Conservation (phyloP, 2,888 invertebrate species). For the Girardia tigrina region DNA sequence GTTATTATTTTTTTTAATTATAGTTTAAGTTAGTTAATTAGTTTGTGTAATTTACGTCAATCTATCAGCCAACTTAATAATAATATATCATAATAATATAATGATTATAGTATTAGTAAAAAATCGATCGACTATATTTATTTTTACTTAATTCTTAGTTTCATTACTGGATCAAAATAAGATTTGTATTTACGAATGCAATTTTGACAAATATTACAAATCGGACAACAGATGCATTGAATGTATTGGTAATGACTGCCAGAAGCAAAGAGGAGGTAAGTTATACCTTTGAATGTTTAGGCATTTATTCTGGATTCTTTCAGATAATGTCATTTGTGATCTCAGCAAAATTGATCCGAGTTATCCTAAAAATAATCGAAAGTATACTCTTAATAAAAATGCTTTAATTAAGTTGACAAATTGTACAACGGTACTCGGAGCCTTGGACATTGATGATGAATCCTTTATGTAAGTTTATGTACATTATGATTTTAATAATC, state of each 20-base stretch:
- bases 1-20: no score
- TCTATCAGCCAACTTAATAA: no score
- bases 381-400: background rate
- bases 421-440: background rate
- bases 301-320: background rate
- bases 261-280: background rate
- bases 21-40: no score
- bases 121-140: background rate
- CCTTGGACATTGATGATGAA: background rate
- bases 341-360: background rate
- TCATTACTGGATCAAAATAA: constrained; percentile 1
- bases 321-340: background rate
- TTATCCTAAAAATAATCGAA: constrained; percentile 3
- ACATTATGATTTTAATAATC: no score
- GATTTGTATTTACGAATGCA: constrained; percentile 2
- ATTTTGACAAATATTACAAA: background rate
- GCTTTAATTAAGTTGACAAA: background rate
- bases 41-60: no score
- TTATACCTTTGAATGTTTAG: background rate
- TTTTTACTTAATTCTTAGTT: background rate
- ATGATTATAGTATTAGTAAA: no score
- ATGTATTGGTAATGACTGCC: background rate
- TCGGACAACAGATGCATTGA: background rate
- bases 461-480: background rate
- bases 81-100: no score